Percentiles rank a stretch among this genome's conserved stretches.
These are phyloP conservation scores for Torymus auratus DNA, from an alignment of 2,888 invertebrate species.

Conservation along the genomic window DNA sequence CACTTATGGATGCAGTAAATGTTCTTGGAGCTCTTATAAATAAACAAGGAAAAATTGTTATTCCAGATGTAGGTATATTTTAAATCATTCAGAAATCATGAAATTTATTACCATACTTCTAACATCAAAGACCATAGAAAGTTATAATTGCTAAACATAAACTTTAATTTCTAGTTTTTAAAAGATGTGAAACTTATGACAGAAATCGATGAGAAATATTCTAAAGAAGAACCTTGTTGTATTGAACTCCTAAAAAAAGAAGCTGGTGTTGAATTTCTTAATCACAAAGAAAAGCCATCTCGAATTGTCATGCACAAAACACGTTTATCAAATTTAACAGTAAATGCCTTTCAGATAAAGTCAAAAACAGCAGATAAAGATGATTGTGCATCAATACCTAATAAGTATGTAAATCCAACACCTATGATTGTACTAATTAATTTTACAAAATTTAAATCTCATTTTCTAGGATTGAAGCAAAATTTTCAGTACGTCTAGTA, in stretches of 20 bases:
- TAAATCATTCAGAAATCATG: not conserved
- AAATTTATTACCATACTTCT: not conserved
- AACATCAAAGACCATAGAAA: not conserved
- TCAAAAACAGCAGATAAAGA: slow-evolving; percentile 51
- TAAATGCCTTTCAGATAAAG: slow-evolving; percentile 61
- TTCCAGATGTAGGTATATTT: slow-evolving; percentile 56
- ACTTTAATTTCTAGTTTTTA: slow-evolving; percentile 55
- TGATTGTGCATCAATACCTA: slow-evolving; percentile 51
- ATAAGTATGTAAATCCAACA: slow-evolving; percentile 48
- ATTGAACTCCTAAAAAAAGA: slow-evolving; percentile 58
- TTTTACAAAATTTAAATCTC: not conserved
- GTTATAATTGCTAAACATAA: not conserved
- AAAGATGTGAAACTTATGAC: slow-evolving; percentile 59
- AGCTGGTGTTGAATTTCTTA: slow-evolving; percentile 57
- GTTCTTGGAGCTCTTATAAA: slow-evolving; percentile 60
- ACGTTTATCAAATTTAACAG: slow-evolving; percentile 60
- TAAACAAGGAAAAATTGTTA: slow-evolving; percentile 61
- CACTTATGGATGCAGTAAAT: slow-evolving; percentile 62
- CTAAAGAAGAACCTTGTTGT: slow-evolving; percentile 53
- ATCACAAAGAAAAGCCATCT: slow-evolving; percentile 61
- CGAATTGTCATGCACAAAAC: slow-evolving; percentile 63
- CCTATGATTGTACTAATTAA: not conserved
- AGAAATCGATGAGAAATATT: slow-evolving; percentile 55
- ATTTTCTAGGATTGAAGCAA: slow-evolving; percentile 59
- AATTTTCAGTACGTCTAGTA: slow-evolving; percentile 63